These are phyloP conservation scores for Drosophila biarmipes DNA, from an alignment of 1,140 invertebrate species.

Conservation along the genomic window DNA sequence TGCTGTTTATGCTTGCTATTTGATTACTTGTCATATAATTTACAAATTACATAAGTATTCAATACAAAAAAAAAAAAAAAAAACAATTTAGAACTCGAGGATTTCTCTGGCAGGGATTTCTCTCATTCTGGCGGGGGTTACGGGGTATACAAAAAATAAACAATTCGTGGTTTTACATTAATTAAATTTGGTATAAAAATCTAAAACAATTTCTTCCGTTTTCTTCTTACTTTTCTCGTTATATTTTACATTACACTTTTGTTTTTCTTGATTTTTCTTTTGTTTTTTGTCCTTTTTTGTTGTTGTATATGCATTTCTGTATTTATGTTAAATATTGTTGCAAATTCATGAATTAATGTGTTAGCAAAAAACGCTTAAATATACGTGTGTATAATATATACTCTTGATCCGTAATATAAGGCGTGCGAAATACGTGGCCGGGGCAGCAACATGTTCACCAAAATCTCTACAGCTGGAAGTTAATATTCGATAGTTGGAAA, in stretches of 20 bases:
- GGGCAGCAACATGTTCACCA: not conserved
- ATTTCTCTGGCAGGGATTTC: slow-evolving; percentile 15
- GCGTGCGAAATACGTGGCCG: slow-evolving; percentile 9
- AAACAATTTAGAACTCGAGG: slow-evolving; percentile 28
- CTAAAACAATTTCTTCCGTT: slow-evolving; percentile 66
- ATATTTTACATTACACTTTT: slow-evolving; percentile 45
- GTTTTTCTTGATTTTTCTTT: slow-evolving; percentile 17
- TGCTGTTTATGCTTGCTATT: slow-evolving; percentile 58
- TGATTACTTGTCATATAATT: slow-evolving; percentile 59
- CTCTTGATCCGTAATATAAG: slow-evolving; percentile 39
- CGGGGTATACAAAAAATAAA: slow-evolving; percentile 49
- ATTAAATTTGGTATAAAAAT: slow-evolving; percentile 79
- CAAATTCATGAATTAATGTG: slow-evolving; percentile 66
- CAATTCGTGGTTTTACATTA: slow-evolving; percentile 63
- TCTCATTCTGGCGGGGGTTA: slow-evolving; percentile 1
- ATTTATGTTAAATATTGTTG: slow-evolving; percentile 63
- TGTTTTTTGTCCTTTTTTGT: slow-evolving; percentile 38
- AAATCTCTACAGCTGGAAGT: not conserved
- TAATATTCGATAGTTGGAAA: not conserved
- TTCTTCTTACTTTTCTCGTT: slow-evolving; percentile 12
- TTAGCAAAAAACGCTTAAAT: slow-evolving; percentile 76
- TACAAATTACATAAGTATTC: slow-evolving; percentile 60
- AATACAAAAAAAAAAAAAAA: slow-evolving; percentile 59
- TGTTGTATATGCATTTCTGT: slow-evolving; percentile 44
- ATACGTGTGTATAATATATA: slow-evolving; percentile 42